Conservation (phyloP, 2,113 vertebrate species). For the Ictidomys tridecemlineatus region DNA sequence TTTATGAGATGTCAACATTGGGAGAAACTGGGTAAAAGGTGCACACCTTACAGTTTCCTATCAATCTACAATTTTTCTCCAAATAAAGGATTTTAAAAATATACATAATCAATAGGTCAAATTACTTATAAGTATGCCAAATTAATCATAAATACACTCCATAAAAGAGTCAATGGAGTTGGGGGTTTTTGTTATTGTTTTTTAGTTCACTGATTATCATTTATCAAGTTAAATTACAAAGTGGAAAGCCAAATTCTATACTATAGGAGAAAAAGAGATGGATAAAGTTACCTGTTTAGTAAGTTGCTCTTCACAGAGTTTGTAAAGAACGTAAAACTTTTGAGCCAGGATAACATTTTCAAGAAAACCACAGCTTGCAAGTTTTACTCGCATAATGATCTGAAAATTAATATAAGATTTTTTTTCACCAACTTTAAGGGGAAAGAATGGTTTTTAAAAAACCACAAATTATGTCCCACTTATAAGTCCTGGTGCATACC, state of each 20-base stretch:
- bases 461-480: background rate
- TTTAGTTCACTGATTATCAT: background rate
- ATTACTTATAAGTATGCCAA: background rate
- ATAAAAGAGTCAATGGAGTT: background rate
- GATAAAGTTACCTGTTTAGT: constrained; percentile 91
- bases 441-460: background rate
- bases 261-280: background rate
- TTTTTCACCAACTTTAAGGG: constrained; percentile 41
- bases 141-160: background rate
- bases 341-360: constrained; percentile 92
- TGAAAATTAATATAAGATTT: constrained; percentile 81
- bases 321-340: constrained; percentile 95
- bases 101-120: background rate
- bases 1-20: background rate
- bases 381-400: constrained; percentile 96
- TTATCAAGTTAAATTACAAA: background rate
- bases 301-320: constrained; percentile 95
- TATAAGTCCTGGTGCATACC: constrained; percentile 79
- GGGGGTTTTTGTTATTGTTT: no score
- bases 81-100: background rate
- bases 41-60: background rate
- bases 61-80: constrained; percentile 15
- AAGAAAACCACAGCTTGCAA: constrained; percentile 94
- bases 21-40: background rate
- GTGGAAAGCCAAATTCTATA: background rate